Conservation (phyloP, 2,888 invertebrate genomes). For the Idaea aversata region DNA sequence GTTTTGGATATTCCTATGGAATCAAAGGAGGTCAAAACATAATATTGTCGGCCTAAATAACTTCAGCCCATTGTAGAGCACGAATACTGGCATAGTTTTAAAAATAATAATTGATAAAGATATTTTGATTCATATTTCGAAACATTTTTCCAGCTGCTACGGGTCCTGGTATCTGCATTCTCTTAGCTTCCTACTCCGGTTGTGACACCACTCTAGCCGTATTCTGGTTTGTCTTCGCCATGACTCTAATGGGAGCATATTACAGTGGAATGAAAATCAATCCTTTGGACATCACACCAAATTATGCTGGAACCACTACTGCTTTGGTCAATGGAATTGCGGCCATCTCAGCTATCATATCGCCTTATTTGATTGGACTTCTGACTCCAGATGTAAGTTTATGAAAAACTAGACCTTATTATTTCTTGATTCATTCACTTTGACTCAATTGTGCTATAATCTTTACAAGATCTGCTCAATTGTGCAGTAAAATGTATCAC, state of each 20-base stretch:
- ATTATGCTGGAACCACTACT: conserved; percentile 83
- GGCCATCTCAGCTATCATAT: conserved; percentile 81
- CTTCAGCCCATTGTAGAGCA: too few relatives aligned
- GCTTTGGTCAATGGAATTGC: conserved; percentile 84
- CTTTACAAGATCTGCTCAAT: conserved; percentile 7
- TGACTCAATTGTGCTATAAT: neutral
- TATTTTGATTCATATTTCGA: conserved; percentile 5
- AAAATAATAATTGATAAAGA: neutral
- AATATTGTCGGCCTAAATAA: too few relatives aligned
- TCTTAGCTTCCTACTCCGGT: conserved; percentile 82
- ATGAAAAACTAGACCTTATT: neutral
- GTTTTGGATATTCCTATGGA: too few relatives aligned
- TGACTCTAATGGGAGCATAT: conserved; percentile 86
- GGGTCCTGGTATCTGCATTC: conserved; percentile 82
- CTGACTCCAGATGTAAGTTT: conserved; percentile 81
- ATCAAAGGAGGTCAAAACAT: too few relatives aligned
- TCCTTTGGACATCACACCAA: conserved; percentile 82
- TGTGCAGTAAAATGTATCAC: neutral
- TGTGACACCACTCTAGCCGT: conserved; percentile 78
- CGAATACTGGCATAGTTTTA: too few relatives aligned
- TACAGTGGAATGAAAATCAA: conserved; percentile 86
- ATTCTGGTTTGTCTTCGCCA: conserved; percentile 81
- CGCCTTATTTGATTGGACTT: conserved; percentile 82
- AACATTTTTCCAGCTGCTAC: conserved; percentile 75
- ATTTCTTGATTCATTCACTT: neutral